Evolutionary conservation across 2,797 vertebrate species (phyloP), one percentile per base, ranked within the genome.

Genomic region (Lacerta bilineata): DNA sequence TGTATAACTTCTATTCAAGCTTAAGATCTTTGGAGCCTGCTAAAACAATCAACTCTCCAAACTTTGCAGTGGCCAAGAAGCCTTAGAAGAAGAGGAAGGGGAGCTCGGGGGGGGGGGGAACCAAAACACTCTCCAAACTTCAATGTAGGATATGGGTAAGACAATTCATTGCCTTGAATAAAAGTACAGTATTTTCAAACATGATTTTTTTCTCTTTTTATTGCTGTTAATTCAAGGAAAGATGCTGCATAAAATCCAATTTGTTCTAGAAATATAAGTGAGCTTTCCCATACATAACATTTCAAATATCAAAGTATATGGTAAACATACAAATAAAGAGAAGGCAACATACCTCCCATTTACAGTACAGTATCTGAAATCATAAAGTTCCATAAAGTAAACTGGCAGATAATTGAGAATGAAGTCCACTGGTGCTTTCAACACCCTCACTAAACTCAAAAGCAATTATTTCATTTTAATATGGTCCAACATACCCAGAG

Each of bases 231-330:
- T 98, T 98, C 97, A 97, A 98, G 97, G 96, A 97, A 97, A 97
- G 97, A 97, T 94, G 97, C 98, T 98, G 97, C 98, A 98, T 98
- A 98, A 98, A 98, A 98, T 98, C 96, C 97, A 98, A 97, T 98
- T 97, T 98, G 95, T 97, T 97, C 97, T 98, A 98, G 97, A 99
- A 98, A 98, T 98, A 98, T 98, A 98, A 97, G 97, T 98, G 97
- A 98, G 97, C 97, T 98, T 98, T 98, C 97, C 97, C 97, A 97
- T 98, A 98, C 96, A 95, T 95, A 97, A 96, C 94, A 97, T 97
- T 97, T 97, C 96, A 97, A 97, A 98, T 98, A 98, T 98, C 97
- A 98, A 98, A 98, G 97, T 97, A 98, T 98, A 98, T 97, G 98
- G 98, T 98, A 98, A 98, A 98, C 98, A 98, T 98, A 97, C 96